Conservation (phyloP, 2,888 invertebrate species). For the Hemithea aestivaria region DNA sequence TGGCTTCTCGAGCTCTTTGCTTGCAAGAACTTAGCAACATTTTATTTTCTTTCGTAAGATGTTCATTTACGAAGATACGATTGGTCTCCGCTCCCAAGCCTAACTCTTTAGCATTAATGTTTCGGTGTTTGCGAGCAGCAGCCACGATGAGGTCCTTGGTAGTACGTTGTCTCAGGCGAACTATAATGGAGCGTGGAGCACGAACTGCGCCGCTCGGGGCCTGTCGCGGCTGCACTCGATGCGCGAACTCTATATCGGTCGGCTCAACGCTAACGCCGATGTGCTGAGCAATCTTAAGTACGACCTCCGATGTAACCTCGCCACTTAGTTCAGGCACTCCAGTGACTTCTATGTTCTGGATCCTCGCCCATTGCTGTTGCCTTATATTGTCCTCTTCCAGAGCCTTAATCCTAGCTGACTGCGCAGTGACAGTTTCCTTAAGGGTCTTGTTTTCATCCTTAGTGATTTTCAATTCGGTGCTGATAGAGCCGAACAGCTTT, state of each 20-base stretch:
- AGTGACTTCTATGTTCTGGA: conserved; percentile 6
- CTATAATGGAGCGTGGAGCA: conserved; percentile 6
- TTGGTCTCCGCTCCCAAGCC: background rate
- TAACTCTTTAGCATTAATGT: background rate
- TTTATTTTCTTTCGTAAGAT: conserved; percentile 6
- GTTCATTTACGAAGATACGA: conserved; percentile 2
- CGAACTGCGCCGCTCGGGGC: background rate
- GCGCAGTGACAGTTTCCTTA: background rate
- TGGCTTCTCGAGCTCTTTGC: too few species aligned
- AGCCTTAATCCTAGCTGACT: too few species aligned
- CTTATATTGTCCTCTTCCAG: conserved; percentile 6
- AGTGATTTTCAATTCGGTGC: background rate
- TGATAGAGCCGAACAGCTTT: background rate
- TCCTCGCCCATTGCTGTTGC: conserved; percentile 12
- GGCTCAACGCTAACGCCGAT: background rate
- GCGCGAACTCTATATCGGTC: background rate
- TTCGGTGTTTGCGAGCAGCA: conserved; percentile 4
- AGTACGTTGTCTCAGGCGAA: conserved; percentile 1
- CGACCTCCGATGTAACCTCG: background rate
- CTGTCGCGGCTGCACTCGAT: conserved; percentile 3
- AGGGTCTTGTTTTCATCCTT: conserved; percentile 11
- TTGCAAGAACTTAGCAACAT: too few species aligned
- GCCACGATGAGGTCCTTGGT: background rate
- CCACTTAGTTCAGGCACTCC: conserved; percentile 14
- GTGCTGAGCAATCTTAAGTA: background rate